Conservation (phyloP, 1,140 invertebrate species). For the Drosophila lini region DNA sequence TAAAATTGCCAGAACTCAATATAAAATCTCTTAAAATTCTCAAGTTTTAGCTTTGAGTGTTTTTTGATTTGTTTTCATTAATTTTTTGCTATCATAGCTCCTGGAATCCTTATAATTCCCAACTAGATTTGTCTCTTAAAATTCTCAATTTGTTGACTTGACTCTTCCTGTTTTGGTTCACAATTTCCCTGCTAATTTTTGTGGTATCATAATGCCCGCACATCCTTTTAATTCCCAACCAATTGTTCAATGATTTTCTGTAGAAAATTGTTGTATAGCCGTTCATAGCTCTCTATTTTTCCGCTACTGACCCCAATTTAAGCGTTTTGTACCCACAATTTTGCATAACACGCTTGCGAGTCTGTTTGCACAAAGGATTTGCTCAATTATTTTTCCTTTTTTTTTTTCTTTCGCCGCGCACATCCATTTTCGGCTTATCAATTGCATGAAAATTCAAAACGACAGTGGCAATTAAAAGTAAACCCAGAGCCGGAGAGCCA, state of each 20-base stretch:
- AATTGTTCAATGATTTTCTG: not conserved
- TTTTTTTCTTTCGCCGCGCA: not conserved
- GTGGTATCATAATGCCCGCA: not conserved
- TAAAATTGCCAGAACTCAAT: not conserved
- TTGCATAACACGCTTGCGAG: conserved; percentile 26
- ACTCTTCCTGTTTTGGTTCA: not conserved
- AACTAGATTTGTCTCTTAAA: not conserved
- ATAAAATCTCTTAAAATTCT: too few species aligned
- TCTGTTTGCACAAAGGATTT: conserved; percentile 22
- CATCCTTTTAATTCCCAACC: not conserved
- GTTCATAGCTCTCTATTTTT: not conserved
- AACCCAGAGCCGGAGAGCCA: conserved; percentile 25
- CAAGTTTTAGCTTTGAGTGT: too few species aligned
- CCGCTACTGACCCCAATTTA: conserved; percentile 20
- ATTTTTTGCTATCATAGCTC: not conserved
- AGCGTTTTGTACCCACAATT: conserved; percentile 9
- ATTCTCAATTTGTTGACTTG: not conserved
- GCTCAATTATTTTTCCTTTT: conserved; percentile 23
- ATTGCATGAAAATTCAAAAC: conserved; percentile 50
- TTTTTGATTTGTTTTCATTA: too few species aligned
- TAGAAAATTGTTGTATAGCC: not conserved
- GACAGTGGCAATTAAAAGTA: conserved; percentile 70
- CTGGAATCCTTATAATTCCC: not conserved
- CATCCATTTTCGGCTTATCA: conserved; percentile 60
- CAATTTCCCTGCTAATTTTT: not conserved